Evolutionary conservation across 37 sponge, comb jelly and placozoan species (phyloP).

Genomic region (Sycon ciliatum): DNA sequence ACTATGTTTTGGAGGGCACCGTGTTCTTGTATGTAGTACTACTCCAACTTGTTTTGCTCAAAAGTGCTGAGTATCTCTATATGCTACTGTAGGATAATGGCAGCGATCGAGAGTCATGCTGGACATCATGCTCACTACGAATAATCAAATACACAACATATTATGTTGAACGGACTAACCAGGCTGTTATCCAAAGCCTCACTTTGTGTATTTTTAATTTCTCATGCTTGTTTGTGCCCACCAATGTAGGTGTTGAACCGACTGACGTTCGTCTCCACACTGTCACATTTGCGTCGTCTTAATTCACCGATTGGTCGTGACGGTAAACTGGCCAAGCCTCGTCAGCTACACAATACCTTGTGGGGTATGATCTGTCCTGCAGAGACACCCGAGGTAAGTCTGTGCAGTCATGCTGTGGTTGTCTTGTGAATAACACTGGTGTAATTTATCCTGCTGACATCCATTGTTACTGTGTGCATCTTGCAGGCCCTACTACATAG

Average conservation of each 20-base stretch:
- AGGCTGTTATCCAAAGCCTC: too few species aligned
- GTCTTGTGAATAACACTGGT: background rate
- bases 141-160: too few species aligned
- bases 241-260: conserved; percentile 78
- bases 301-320: conserved; percentile 99
- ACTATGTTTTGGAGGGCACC: too few species aligned
- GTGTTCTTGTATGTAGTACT: too few species aligned
- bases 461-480: conserved; percentile 10
- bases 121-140: too few species aligned
- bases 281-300: conserved; percentile 89
- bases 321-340: conserved; percentile 92
- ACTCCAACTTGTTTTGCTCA: too few species aligned
- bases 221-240: background rate
- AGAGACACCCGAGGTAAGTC: conserved; percentile 88
- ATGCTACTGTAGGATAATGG: too few species aligned
- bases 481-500: too few species aligned
- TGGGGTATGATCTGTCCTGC: conserved; percentile 99
- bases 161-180: too few species aligned
- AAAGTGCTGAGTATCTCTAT: too few species aligned
- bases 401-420: background rate
- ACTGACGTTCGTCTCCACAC: conserved; percentile 91
- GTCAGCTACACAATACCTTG: conserved; percentile 98
- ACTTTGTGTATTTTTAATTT: background rate
- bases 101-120: too few species aligned
- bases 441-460: background rate